Base-by-base conservation (phyloP, 2,113 vertebrate species). In the Sialia sialis region DNA sequence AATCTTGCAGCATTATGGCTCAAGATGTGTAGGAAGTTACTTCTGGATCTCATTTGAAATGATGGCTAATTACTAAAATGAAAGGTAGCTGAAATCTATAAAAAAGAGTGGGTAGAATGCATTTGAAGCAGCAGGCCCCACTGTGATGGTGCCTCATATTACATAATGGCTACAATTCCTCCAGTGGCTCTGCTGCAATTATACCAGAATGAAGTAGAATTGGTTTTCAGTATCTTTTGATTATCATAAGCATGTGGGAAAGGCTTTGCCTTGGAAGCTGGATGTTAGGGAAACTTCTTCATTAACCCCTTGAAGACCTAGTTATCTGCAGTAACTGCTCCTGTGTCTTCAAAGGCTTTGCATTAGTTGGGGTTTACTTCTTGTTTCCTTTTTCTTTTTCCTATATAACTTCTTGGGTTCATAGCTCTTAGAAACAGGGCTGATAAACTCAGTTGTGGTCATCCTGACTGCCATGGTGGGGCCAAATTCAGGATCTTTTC, bases 161-260 rank as follows among this genome's bases (percentile, higher is more conserved):
- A 84, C 69, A 55, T 93, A 87, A 93, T 95, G 70, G 73, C 78
- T 93, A 66, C 81, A 69, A 86, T 92, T 97, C 49, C 69, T 89
- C 75, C 67, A 89, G 79, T 91, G 85, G 49, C 51, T 93, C 70
- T 93, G 66, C 69, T 77, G 81, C 90, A 94, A 87, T 94, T 94
- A 93, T 51, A 76, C 62, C 89, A 89, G 78, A 96, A 90, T 81
- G 78, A 96, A 94, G 73, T 32, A 80, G 73, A 93, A 92, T 92
- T 94, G 74, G 77, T 85, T 96, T 92, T 91, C 87, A 83, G 83
- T 93, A 87, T 83, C 70, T 95, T 96, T 75, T 86, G 86, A 89
- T 96, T 94, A 89, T 92, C 60, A 39, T 84, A 95, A 77, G n/a
- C 1, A 0, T 78, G 78, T 0, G 4, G 48, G 69, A 95, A 85